Base-by-base conservation (phyloP, 2,113 vertebrate genomes). In the Rousettus leschenaultii region DNA sequence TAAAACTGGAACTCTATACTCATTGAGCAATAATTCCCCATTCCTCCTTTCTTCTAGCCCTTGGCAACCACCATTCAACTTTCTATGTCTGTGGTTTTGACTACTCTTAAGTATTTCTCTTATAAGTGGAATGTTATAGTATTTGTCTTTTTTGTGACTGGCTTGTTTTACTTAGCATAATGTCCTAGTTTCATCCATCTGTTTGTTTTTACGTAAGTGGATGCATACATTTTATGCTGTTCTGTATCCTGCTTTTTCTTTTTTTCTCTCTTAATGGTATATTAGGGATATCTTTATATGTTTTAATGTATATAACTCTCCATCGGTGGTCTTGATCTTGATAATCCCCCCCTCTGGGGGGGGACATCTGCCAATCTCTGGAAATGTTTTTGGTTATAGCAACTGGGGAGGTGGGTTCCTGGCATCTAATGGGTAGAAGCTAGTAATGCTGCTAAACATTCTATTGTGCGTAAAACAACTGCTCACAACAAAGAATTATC, bases 301-400 rank as follows among this genome's bases (percentile, higher is more conserved):
- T 91, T 40, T 40, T 91, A 87, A 66, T 40, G 13, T 86, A 30
- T 80, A 26, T 68, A 61, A n/a, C 48, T 71, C 43, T 59, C 35
- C 14, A 53, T 91, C 61, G 61, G 40, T 59, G 10, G 30, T 70
- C 35, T 96, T 24, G 71, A 1, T 6, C 19, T 71, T 35, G 43
- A 15, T 24, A n/a, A 16, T 78, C 70, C 21, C 26, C 11, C 11
- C 26, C 22, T 16, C 15, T 16, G 15, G 8, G 43, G 43, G 48
- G 18, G 82, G 24, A 68, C 68, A 71, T 35, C 57, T 88, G 84
- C 15, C 55, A 86, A 40, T 86, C 66, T 84, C 57, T 73, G 38
- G 57, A 90, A 68, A 96, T 38, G n/a, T 65, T 96, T 75, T 86
- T 73, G 10, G 8, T 85, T 89, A 2, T 82, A 94, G 66, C 55